Base-by-base conservation (phyloP, 2,888 invertebrate genomes). In the Cheilosia vernalis region DNA sequence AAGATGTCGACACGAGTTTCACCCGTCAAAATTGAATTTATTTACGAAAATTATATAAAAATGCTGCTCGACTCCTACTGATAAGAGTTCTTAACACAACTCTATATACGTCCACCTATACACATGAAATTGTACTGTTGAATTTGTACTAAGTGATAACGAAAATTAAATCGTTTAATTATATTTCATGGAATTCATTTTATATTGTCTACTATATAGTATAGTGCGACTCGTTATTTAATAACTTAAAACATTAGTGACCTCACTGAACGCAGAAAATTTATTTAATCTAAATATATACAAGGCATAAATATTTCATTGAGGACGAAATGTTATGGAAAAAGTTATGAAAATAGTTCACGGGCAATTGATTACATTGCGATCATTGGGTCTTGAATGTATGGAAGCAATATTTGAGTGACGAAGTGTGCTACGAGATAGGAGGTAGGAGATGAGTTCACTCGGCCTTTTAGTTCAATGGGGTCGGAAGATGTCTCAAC, bases 281-380 rank as follows among this genome's bases (percentile, higher is more conserved):
- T 60, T 53, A 42, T 67, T 53, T 80, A 44, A 82, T 82, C 70
- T 21, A 56, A 27, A 69, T 30, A 67, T 17, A 40, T 13, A 19
- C 10, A 63, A 37, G 55, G 53, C n/a, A 61, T 24, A 40, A n/a
- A 2, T 33, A 42, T 66, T 56, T 66, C 79, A 72, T 76, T 51
- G 58, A 76, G 40, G 40, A 70, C 27, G 27, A 37, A 56, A 47
- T 47, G 13, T n/a, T 17, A 44, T 40, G 19, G 49, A 56, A 58
- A 58, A 60, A 51, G 51, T 77, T 44, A 47, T 44, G 77, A 72
- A 77, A 77, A 47, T 77, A 72, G 82, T 82, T 82, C 82, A 82
- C n/a, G 82, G 77, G 60, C 66, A 82, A 51, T 9, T 55, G 55
- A 40, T 73, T 53, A 44, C 24, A 44, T 15, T 40, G 5, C n/a